Evolutionary conservation across 2,888 invertebrate genomes (phyloP).

Genomic region (Melangyna quadrimaculata): DNA sequence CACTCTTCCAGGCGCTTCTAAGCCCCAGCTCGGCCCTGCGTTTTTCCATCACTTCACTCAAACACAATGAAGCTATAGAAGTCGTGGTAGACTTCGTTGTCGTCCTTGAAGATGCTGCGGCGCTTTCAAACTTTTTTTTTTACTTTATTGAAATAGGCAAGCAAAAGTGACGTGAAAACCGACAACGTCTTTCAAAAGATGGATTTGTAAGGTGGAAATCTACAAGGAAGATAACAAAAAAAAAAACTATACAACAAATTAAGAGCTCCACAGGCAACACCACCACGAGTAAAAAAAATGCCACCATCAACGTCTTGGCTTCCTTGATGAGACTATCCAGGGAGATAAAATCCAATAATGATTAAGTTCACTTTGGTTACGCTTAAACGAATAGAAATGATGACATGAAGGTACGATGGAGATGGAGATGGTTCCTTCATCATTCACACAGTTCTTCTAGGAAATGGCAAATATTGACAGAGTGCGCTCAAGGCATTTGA

Average conservation of each 20-base stretch:
- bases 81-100: background rate
- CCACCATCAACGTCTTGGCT: slow-evolving; percentile 15
- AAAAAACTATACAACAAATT: slow-evolving; percentile 38
- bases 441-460: background rate
- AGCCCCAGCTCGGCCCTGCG: background rate
- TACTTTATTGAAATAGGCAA: background rate
- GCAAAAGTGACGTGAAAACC: background rate
- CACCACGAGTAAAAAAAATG: slow-evolving; percentile 19
- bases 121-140: background rate
- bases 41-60: background rate
- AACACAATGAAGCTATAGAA: background rate
- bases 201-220: background rate
- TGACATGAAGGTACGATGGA: background rate
- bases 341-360: slow-evolving; percentile 62
- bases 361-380: slow-evolving; percentile 53
- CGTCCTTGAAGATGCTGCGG: background rate
- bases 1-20: background rate
- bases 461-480: slow-evolving; percentile 35
- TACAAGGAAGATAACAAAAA: background rate
- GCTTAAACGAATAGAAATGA: slow-evolving; percentile 9
- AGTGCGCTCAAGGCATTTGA: slow-evolving; percentile 45
- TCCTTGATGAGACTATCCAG: slow-evolving; percentile 50
- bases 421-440: background rate
- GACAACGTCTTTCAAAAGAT: slow-evolving; percentile 8
- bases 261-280: slow-evolving; percentile 44